Percentiles rank a stretch among this genome's conserved stretches.
These are phyloP conservation scores for Leptinotarsa juncta DNA, from an alignment of 2,888 invertebrate species.

Conservation along the genomic window DNA sequence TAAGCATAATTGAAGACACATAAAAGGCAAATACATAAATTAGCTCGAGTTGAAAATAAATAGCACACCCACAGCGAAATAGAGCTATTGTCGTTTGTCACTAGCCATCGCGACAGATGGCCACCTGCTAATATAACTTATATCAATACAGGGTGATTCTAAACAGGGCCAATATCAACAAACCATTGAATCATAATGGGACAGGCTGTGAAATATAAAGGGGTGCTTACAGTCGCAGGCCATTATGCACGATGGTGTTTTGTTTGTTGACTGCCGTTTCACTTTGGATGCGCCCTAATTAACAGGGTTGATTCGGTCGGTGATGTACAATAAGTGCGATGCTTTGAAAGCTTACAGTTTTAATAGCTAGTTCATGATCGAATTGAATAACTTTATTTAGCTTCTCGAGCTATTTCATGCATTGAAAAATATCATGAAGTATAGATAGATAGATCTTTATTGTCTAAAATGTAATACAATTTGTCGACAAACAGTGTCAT, in stretches of 20 bases:
- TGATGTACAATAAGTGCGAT: background rate
- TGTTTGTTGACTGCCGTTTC: slow-evolving; percentile 22
- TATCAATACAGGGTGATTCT: slow-evolving; percentile 56
- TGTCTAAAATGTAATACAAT: too few relatives aligned
- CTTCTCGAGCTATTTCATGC: too few relatives aligned
- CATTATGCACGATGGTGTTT: slow-evolving; percentile 27
- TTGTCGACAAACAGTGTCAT: too few relatives aligned
- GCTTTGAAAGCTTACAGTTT: background rate
- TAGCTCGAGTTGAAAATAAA: slow-evolving; percentile 53
- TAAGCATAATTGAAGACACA: slow-evolving; percentile 5
- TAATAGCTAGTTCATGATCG: too few relatives aligned
- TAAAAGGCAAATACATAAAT: slow-evolving; percentile 45
- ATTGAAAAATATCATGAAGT: too few relatives aligned
- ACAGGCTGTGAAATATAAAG: slow-evolving; percentile 50
- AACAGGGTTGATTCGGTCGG: slow-evolving; percentile 10
- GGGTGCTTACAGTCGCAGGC: slow-evolving; percentile 33
- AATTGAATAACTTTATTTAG: too few relatives aligned
- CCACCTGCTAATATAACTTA: slow-evolving; percentile 57
- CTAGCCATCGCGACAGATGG: slow-evolving; percentile 52
- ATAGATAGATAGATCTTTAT: too few relatives aligned
- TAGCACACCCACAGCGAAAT: slow-evolving; percentile 41
- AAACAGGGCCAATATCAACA: slow-evolving; percentile 57
- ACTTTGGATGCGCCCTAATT: slow-evolving; percentile 23
- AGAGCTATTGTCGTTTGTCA: slow-evolving; percentile 40
- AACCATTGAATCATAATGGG: slow-evolving; percentile 58